Evolutionary conservation across 2,113 vertebrate species (phyloP), one percentile per base, ranked within the genome.

Genomic region (Haemorhous mexicanus): DNA sequence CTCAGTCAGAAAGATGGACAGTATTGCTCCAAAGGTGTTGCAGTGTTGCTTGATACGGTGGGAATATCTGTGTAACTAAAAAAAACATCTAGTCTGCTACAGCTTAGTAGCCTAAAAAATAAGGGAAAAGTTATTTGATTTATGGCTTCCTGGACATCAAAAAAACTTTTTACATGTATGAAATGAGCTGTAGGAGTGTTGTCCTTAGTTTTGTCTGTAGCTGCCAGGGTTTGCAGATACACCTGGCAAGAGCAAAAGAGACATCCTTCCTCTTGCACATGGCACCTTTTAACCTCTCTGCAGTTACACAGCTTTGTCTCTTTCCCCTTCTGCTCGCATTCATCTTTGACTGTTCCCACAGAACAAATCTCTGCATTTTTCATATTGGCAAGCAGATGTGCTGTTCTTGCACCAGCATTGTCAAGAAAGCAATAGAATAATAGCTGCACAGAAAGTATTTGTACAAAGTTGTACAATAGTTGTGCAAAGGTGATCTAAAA

Each of bases 231-330:
- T 64, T 61, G 27, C 41, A 77, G 32, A 70, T 50, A 69, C 8
- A 81, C 4, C 33, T 44, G 63, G 17, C 32, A 76, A 64, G 22
- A 73, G 41, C 23, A 72, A 50, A 79, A 50, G 63, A 30, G 5
- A 27, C 23, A 4, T 53, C 39, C 50, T 61, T 63, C 20, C 21
- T 20, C 28, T 79, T 0, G 2, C 20, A 49, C 0, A 0, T 16
- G 12, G 14, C 43, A 91, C 43, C 5, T 67, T 81, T 39, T 28
- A 24, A 50, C 28, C 15, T 47, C n/a, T 39, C 27, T 56, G 39
- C 27, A 67, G 39, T 50, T 66, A 44, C 21, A 46, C 6, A n/a
- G 22, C 56, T 89, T 80, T 47, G 33, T 81, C 22, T 56, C n/a
- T 10, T 84, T 47, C 20, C 20, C 19, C 39, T 78, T 87, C 62